Percentiles rank a stretch among this genome's conserved stretches.
These are phyloP conservation scores for Cossypha niveicapilla DNA, from an alignment of 2,797 vertebrate species.

Conservation along the genomic window DNA sequence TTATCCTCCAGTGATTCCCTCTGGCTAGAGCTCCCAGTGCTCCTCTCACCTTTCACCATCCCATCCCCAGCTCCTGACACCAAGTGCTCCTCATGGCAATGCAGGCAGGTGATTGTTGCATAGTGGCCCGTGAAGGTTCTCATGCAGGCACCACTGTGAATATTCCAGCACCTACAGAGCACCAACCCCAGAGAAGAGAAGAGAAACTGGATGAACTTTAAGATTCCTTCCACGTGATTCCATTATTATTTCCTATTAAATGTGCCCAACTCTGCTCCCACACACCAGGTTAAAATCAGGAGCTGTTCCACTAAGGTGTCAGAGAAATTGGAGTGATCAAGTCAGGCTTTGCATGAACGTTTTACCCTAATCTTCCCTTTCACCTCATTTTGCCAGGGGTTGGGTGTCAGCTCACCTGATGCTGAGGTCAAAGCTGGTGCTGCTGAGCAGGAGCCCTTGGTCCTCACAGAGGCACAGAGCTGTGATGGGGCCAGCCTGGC, in stretches of 20 bases:
- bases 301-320: not conserved
- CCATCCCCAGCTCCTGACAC: conserved; percentile 86
- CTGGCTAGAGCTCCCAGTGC: not conserved
- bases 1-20: not conserved
- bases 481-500: conserved; percentile 76
- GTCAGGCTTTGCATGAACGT: not conserved
- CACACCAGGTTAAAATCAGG: not conserved
- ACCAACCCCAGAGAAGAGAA: not conserved
- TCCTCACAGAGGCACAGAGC: conserved; percentile 78
- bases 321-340: not conserved
- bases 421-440: conserved; percentile 78
- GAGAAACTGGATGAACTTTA: too few relatives aligned
- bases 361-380: not conserved
- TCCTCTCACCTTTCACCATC: conserved; percentile 82
- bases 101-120: conserved; percentile 81
- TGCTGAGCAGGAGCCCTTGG: conserved; percentile 77
- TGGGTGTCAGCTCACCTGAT: conserved; percentile 80
- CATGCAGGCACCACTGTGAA: conserved; percentile 75
- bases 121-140: conserved; percentile 80
- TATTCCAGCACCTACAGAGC: conserved; percentile 82
- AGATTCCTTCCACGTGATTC: not conserved
- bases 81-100: conserved; percentile 73
- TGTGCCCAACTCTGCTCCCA: not conserved
- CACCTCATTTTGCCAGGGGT: not conserved
- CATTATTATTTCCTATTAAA: not conserved